Percentiles rank a stretch among this genome's conserved stretches.
Evolutionary conservation across 2,113 vertebrate genomes (phyloP).

Genomic region (Nyctereutes procyonoides): DNA sequence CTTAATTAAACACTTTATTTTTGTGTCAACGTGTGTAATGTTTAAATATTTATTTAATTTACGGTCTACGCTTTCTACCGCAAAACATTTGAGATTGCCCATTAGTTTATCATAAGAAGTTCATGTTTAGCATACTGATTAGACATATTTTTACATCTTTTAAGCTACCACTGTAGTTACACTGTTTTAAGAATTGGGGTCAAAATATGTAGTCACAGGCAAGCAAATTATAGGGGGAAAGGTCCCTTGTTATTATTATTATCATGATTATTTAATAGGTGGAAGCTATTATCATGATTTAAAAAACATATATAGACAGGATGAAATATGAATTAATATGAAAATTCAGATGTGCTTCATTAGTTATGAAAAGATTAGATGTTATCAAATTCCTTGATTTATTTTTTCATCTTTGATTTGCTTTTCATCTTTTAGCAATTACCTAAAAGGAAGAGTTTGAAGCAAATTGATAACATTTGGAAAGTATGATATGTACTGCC

Average conservation of each 20-base stretch:
- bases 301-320: slow-evolving; percentile 53
- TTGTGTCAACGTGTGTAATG: neutral
- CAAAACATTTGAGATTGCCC: neutral
- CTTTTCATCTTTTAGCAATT: slow-evolving; percentile 22
- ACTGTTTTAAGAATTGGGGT: neutral
- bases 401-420: neutral
- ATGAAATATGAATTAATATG: slow-evolving; percentile 46
- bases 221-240: neutral
- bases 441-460: neutral
- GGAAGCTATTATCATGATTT: neutral
- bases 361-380: neutral
- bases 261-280: neutral
- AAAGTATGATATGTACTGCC: neutral
- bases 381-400: neutral
- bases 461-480: neutral
- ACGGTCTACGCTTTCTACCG: neutral
- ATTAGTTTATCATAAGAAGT: neutral
- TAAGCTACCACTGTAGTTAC: neutral
- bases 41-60: slow-evolving; percentile 12
- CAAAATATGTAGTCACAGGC: neutral
- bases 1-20: slow-evolving; percentile 50
- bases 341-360: slow-evolving; percentile 71
- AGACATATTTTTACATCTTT: neutral
- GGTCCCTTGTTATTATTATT: fast-evolving
- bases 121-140: neutral